Conservation (phyloP, 37 sponge, comb jelly and placozoan genomes). For the Lycopodina hypogea region DNA sequence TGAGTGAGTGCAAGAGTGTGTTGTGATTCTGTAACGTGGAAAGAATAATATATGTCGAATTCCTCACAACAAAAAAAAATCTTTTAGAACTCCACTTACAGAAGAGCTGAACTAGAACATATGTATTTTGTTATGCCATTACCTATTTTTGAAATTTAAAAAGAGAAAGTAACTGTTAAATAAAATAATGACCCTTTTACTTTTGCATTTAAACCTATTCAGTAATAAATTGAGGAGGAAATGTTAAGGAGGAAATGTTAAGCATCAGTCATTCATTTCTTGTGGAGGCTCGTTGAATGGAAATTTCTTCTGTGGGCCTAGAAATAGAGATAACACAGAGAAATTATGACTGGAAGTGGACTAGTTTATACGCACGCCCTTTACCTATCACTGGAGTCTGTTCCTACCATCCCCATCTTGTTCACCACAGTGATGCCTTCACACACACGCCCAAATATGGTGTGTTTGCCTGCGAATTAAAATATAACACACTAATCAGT, state of each 20-base stretch:
- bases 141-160: too few relatives aligned
- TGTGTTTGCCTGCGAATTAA: conserved; percentile 76
- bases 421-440: conserved; percentile 88
- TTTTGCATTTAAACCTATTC: too few relatives aligned
- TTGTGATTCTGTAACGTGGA: too few relatives aligned
- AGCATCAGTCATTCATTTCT: background rate
- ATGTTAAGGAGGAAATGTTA: too few relatives aligned
- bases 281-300: background rate
- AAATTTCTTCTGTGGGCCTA: conserved; percentile 58
- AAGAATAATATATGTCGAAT: too few relatives aligned
- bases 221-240: too few relatives aligned
- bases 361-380: background rate
- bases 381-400: conserved; percentile 83
- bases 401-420: conserved; percentile 82
- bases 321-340: background rate
- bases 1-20: too few relatives aligned
- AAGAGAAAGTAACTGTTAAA: background rate
- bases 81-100: too few relatives aligned
- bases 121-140: too few relatives aligned
- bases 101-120: too few relatives aligned
- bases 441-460: conserved; percentile 96
- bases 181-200: background rate
- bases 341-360: background rate
- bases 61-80: too few relatives aligned
- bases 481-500: background rate